phyloP scores from a whole-genome alignment of 2,888 invertebrate species.

The Nemurella pictetii region DNA sequence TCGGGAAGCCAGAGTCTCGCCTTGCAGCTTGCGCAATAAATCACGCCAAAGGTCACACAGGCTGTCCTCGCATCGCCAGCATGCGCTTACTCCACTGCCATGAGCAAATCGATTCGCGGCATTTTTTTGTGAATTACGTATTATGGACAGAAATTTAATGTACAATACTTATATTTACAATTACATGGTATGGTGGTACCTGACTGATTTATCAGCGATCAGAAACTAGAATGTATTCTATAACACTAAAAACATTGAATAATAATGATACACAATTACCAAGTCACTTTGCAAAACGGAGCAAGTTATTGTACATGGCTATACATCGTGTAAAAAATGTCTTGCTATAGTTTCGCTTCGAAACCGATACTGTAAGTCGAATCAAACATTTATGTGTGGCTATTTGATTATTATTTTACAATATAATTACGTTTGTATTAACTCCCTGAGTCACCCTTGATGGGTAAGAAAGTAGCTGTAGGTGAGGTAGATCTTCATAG shows the following conservation, averaged over 20 bases:
- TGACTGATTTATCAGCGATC: slow-evolving; percentile 11
- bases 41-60: background rate
- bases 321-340: slow-evolving; percentile 38
- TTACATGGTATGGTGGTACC: slow-evolving; percentile 24
- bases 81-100: background rate
- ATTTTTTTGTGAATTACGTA: slow-evolving; percentile 37
- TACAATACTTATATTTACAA: slow-evolving; percentile 38
- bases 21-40: background rate
- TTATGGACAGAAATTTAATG: slow-evolving; percentile 35
- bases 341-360: slow-evolving; percentile 38
- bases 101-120: slow-evolving; percentile 24
- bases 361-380: slow-evolving; percentile 29
- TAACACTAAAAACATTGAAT: slow-evolving; percentile 28
- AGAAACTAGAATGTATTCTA: background rate
- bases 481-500: slow-evolving; percentile 41
- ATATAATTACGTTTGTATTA: slow-evolving; percentile 36
- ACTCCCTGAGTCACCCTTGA: slow-evolving; percentile 41
- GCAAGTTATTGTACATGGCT: slow-evolving; percentile 27
- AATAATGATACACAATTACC: slow-evolving; percentile 40
- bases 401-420: slow-evolving; percentile 33
- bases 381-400: slow-evolving; percentile 31
- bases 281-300: slow-evolving; percentile 39
- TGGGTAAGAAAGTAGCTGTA: slow-evolving; percentile 39
- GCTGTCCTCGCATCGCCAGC: background rate
- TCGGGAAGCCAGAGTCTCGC: no score